Conservation (phyloP, 2,113 vertebrate species). For the Paraplagusia blochii region DNA sequence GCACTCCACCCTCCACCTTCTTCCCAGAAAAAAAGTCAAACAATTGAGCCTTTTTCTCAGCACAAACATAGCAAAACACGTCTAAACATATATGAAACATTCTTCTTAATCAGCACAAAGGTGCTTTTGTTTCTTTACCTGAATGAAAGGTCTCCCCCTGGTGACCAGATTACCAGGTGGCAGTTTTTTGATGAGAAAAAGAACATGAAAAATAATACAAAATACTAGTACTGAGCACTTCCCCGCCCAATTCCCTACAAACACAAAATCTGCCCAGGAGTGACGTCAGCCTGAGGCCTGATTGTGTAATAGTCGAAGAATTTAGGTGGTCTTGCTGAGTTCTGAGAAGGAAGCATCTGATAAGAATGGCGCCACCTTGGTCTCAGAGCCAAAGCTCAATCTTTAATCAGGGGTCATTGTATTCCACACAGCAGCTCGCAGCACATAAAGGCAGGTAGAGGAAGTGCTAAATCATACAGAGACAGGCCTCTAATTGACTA, state of each 20-base stretch:
- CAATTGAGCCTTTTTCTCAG: slow-evolving; percentile 42
- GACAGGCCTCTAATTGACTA: slow-evolving; percentile 68
- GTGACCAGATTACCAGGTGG: too few relatives aligned
- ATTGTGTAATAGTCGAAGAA: slow-evolving; percentile 11
- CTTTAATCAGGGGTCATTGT: slow-evolving; percentile 75
- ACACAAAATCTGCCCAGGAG: too few relatives aligned
- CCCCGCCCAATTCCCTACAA: too few relatives aligned
- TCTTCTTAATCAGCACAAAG: too few relatives aligned
- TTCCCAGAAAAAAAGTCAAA: slow-evolving; percentile 55
- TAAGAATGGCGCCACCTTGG: slow-evolving; percentile 68
- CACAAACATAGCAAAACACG: slow-evolving; percentile 19
- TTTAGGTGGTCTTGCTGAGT: slow-evolving; percentile 54
- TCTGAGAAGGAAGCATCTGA: slow-evolving; percentile 59
- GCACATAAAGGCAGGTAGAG: slow-evolving; percentile 72
- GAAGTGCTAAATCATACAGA: slow-evolving; percentile 73
- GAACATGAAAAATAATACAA: too few relatives aligned
- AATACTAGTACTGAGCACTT: too few relatives aligned
- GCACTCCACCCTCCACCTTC: slow-evolving; percentile 42
- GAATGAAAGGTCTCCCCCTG: too few relatives aligned
- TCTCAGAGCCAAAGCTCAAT: slow-evolving; percentile 60
- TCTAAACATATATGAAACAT: too few relatives aligned
- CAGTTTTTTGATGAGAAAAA: too few relatives aligned
- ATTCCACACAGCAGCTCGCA: slow-evolving; percentile 61
- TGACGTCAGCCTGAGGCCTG: too few relatives aligned
- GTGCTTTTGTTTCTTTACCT: too few relatives aligned